Evolutionary conservation across 2,888 invertebrate genomes (phyloP), one percentile per base, ranked within the genome.

Genomic region (Caenorhabditis macrosperma): DNA sequence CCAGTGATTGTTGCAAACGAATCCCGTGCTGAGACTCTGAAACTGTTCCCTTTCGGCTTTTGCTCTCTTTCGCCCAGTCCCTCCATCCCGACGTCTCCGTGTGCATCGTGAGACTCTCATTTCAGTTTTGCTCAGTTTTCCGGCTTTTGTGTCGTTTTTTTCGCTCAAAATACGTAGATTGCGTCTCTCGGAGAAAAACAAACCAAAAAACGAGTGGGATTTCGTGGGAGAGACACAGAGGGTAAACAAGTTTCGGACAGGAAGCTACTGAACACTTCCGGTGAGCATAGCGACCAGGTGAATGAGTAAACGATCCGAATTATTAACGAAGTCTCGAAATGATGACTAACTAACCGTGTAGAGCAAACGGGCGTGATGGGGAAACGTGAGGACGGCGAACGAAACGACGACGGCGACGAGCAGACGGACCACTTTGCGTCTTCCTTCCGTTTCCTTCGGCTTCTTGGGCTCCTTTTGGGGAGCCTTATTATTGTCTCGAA

Each of bases 361-460:
- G 9, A 88, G 69, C 24, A 89, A 68, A 20, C 95, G 93, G 0
- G 94, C 94, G 92, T 96, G 96, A 92, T 95, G 95, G 0, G 96
- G 96, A 80, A 96, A 92, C 91, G 96, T 95, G 92, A 96, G 95
- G 41, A 95, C 90, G 17, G 95, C 95, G 91, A 96, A 96, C 64
- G 95, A 94, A 84, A 95, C 93, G 59, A 96, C 95, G 57, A 96
- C 95, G 30, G 95, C 94, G 81, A 96, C 94, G 85, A 96, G 93
- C 94, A 96, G 95, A 81, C 95, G 94, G 85, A 96, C 95, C 68
- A 22, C 83, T 68, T 82, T 84, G 48, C 84, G 10, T 35, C 84
- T n/a, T 59, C 82, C 82, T 64, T 83, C 81, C 22, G 72, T 44
- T n/a, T 61, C 68, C 30, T 60, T 35, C 17, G 50, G n/a, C 44